These are phyloP conservation scores for Drosophila subsilvestris DNA, from an alignment of 2,888 invertebrate species.

Conservation along the genomic window DNA sequence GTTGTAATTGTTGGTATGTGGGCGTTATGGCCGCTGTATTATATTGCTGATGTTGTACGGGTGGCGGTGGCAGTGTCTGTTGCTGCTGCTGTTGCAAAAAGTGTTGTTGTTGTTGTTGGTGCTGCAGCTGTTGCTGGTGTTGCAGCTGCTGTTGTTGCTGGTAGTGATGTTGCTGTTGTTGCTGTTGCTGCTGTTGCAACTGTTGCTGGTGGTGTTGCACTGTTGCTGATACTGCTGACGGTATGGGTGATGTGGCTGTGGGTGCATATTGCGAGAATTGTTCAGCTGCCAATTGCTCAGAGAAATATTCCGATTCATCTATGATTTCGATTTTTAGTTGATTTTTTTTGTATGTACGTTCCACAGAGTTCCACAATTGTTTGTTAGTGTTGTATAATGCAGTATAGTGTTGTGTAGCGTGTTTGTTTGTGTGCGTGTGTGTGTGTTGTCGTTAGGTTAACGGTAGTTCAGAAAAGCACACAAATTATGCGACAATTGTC, in stretches of 20 bases:
- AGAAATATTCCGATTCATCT: constrained; percentile 85
- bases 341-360: constrained; percentile 28
- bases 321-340: constrained; percentile 38
- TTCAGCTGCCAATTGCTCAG: constrained; percentile 85
- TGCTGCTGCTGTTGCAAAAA: constrained; percentile 69
- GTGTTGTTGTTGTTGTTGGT: constrained; percentile 75
- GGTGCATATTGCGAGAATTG: constrained; percentile 84
- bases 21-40: constrained; percentile 83
- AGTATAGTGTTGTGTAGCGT: constrained; percentile 35
- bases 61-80: constrained; percentile 82
- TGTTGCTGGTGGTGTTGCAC: constrained; percentile 64
- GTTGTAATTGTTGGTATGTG: constrained; percentile 80
- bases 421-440: constrained; percentile 39
- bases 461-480: constrained; percentile 74
- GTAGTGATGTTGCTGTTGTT: constrained; percentile 53
- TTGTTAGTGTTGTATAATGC: constrained; percentile 35
- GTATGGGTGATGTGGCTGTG: constrained; percentile 60
- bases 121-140: constrained; percentile 65
- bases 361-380: constrained; percentile 45
- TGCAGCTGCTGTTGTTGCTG: constrained; percentile 48
- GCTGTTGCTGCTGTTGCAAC: constrained; percentile 57
- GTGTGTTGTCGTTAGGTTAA: constrained; percentile 61
- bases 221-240: constrained; percentile 63
- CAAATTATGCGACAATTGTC: constrained; percentile 46
- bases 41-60: constrained; percentile 84